Evolutionary conservation across 2,797 vertebrate species (phyloP).

Genomic region (Enteromius argenteus): DNA sequence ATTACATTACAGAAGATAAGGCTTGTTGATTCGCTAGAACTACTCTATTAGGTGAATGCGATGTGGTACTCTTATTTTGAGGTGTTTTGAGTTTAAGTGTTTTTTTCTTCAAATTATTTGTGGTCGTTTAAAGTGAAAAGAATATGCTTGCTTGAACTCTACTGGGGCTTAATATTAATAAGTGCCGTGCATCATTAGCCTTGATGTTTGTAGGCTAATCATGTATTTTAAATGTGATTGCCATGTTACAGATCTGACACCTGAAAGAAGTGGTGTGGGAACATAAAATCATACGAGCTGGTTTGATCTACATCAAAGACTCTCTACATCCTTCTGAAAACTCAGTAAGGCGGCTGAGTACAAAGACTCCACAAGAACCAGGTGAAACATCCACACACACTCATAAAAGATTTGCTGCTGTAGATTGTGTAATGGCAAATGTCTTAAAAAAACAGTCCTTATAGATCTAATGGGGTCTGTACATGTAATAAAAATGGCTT

Average conservation of each 20-base stretch:
- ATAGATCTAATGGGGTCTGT: background rate
- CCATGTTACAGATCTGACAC: constrained; percentile 22
- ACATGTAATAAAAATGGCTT: background rate
- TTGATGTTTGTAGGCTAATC: constrained; percentile 23
- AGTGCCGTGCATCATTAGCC: constrained; percentile 17
- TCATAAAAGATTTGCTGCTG: constrained; percentile 15
- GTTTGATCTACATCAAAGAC: constrained; percentile 59
- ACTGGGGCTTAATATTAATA: background rate
- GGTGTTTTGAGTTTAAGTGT: background rate
- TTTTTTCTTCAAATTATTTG: background rate
- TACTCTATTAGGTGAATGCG: background rate
- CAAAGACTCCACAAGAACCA: constrained; percentile 41
- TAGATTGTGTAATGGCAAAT: background rate
- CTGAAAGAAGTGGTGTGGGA: constrained; percentile 40
- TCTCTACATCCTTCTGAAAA: constrained; percentile 4
- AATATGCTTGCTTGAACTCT: background rate
- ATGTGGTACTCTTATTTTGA: background rate
- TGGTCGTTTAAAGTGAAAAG: background rate
- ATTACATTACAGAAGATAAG: constrained; percentile 30
- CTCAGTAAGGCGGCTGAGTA: background rate
- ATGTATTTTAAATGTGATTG: constrained; percentile 35
- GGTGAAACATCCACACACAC: constrained; percentile 41
- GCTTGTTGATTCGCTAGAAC: background rate
- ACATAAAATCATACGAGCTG: constrained; percentile 43
- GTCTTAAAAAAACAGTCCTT: background rate